Base-by-base conservation (phyloP, 2,797 vertebrate species). In the Antennarius maculatus region DNA sequence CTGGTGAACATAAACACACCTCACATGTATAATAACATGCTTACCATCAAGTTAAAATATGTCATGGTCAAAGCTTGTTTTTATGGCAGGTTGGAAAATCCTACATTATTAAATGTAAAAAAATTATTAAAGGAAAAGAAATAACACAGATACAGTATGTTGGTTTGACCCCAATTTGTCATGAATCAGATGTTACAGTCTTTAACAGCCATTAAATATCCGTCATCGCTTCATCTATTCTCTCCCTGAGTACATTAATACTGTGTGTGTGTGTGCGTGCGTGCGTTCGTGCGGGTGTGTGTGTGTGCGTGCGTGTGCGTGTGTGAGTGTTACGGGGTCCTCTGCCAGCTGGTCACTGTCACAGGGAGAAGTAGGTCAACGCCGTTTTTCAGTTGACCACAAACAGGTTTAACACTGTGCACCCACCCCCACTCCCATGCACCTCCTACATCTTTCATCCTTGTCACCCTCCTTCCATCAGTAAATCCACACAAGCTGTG, bases 301-400 rank as follows among this genome's bases (percentile, higher is more conserved):
- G 56, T 7, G 46, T 58, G 57, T 47, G 48, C 57, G 63, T 49
- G 28, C 62, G 51, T 60, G 43, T 42, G 61, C 13, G 18, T 23
- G 55, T n/a, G 49, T 11, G 47, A 8, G 42, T 16, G 39, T 1
- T n/a, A 53, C 63, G 61, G 63, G 50, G 29, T 29, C 29, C 31
- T 9, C 49, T 53, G 72, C 82, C 91, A 91, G 90, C 85, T 89
- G 90, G 84, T 76, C 73, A 86, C 74, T 85, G 81, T 88, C 86
- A 79, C 71, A 75, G 51, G 47, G 59, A 67, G 77, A 93, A 89
- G 70, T 91, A 86, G 88, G 90, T 92, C 90, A 90, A 51, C 39
- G 77, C 60, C 51, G 82, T 82, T 82, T 57, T 78, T 70, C 78
- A 62, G 62, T 80, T 80, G 85, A 89, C 88, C 81, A 76, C 50